Evolutionary conservation across 1,140 invertebrate genomes (phyloP).

Genomic region (Drosophila azteca): DNA sequence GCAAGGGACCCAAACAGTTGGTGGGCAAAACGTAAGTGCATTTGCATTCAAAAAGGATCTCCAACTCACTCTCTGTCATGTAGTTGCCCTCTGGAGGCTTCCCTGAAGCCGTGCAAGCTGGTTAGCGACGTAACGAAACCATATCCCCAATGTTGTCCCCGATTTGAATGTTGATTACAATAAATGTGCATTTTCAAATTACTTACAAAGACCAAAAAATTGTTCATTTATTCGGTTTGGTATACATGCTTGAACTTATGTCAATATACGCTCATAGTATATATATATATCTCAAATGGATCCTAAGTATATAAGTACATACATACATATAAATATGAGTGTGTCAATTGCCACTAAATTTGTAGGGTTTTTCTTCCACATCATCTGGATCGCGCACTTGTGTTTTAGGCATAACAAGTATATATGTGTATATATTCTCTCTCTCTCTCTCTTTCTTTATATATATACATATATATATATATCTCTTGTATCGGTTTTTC

Average conservation of each 20-base stretch:
- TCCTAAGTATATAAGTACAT: constrained; percentile 50
- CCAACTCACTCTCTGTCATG: neutral
- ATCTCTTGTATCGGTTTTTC: neutral
- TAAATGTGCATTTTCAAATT: neutral
- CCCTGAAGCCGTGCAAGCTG: constrained; percentile 42
- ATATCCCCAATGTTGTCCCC: constrained; percentile 61
- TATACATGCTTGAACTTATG: constrained; percentile 75
- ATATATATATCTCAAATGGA: constrained; percentile 27
- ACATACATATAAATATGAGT: constrained; percentile 46
- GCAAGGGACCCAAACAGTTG: neutral
- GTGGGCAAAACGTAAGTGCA: constrained; percentile 25
- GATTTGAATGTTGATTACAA: constrained; percentile 30
- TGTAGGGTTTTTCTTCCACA: constrained; percentile 16
- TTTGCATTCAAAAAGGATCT: too few relatives aligned
- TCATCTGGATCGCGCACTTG: constrained; percentile 35
- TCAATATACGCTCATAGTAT: constrained; percentile 10
- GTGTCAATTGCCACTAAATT: constrained; percentile 56
- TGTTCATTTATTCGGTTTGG: constrained; percentile 66
- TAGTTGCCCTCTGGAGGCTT: constrained; percentile 40
- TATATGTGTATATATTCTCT: constrained; percentile 39
- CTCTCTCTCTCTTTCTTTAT: constrained; percentile 14
- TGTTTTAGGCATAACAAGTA: constrained; percentile 52
- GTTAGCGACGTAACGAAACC: constrained; percentile 43
- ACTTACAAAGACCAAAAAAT: constrained; percentile 68
- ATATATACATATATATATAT: constrained; percentile 31